Conservation (phyloP, 2,797 vertebrate genomes). For the Simalia tracyae region DNA sequence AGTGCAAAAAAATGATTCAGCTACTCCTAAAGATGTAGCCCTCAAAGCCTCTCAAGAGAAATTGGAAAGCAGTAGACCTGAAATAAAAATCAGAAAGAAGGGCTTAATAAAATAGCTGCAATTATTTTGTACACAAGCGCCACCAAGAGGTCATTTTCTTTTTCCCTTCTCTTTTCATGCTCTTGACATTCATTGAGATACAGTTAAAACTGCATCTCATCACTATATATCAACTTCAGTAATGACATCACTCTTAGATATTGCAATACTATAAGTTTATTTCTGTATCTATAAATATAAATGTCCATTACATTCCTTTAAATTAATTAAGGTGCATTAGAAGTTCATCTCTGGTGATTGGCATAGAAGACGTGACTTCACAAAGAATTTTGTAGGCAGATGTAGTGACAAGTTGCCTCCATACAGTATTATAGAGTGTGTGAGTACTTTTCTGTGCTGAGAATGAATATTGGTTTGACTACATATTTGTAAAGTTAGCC, state of each 20-base stretch:
- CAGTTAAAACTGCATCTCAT: background rate
- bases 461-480: background rate
- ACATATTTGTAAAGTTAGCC: background rate
- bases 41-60: background rate
- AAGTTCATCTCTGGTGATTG: background rate
- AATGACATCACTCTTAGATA: background rate
- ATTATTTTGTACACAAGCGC: conserved; percentile 10
- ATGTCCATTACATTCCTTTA: background rate
- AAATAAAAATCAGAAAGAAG: accelerated
- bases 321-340: background rate
- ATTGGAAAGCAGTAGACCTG: background rate
- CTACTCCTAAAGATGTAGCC: conserved; percentile 13
- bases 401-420: background rate
- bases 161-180: background rate
- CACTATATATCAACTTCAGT: background rate
- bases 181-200: background rate
- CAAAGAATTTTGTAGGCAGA: background rate
- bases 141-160: conserved; percentile 43
- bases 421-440: too few species aligned
- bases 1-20: conserved; percentile 10
- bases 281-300: background rate
- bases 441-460: background rate
- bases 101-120: background rate
- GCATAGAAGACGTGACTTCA: background rate
- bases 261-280: background rate